A percentile compares a stretch with the other conserved stretches of the same genome.
phyloP scores from a whole-genome alignment of 2,113 vertebrate genomes.

The Chelonoidis abingdonii region DNA sequence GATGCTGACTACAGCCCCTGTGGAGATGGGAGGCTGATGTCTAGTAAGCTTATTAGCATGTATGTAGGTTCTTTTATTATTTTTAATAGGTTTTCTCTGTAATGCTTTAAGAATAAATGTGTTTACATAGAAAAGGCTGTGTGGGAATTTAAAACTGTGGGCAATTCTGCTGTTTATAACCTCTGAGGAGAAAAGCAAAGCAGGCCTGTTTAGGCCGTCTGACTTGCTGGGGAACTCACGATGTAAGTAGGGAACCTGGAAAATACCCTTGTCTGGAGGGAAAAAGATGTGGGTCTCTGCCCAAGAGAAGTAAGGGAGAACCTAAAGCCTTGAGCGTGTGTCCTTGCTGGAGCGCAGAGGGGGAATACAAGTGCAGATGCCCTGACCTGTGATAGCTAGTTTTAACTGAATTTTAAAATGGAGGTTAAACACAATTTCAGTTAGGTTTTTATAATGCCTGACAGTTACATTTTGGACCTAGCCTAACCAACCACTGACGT shows the following conservation, averaged over 20 bases:
- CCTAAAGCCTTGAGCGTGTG: not conserved
- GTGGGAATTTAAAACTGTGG: not conserved
- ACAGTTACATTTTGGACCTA: not conserved
- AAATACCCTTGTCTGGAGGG: not conserved
- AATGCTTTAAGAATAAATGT: not conserved
- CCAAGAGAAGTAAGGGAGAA: not conserved
- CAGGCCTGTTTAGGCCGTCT: not conserved
- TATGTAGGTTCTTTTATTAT: not conserved
- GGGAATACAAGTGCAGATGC: not conserved
- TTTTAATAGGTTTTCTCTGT: not conserved
- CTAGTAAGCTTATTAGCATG: not conserved
- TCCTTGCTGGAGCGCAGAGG: not conserved
- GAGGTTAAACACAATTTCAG: conserved; percentile 41
- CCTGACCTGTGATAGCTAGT: not conserved
- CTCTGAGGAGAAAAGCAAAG: not conserved
- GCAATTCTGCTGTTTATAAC: not conserved
- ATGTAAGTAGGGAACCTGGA: not conserved
- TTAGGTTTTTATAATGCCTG: conserved; percentile 47
- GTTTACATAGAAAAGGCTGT: not conserved
- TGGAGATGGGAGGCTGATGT: not conserved
- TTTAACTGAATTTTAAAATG: conserved; percentile 60
- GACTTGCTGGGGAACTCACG: not conserved
- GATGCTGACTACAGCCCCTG: not conserved
- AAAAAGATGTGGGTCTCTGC: not conserved
- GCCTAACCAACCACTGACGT: not conserved